phyloP scores from a whole-genome alignment of 1,140 invertebrate genomes.

The Acromyrmex echinatior region DNA sequence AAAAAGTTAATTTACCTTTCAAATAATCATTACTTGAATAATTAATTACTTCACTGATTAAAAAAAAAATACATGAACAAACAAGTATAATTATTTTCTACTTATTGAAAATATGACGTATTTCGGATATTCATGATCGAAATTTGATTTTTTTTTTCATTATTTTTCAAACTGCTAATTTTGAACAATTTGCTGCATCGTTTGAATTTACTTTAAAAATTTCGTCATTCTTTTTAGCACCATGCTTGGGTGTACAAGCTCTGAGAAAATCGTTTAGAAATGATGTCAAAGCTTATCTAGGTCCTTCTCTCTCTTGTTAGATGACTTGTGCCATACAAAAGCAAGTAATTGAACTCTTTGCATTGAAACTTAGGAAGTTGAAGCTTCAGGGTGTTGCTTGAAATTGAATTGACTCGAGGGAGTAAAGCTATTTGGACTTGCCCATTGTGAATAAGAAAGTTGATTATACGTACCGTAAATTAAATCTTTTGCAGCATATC shows the following conservation, averaged over 20 bases:
- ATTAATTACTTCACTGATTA: background rate
- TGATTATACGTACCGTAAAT: slow-evolving; percentile 28
- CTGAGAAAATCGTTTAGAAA: slow-evolving; percentile 1
- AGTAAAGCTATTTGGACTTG: slow-evolving; percentile 1
- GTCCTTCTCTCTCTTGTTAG: slow-evolving; percentile 2
- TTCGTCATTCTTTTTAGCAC: background rate
- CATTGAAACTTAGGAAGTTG: slow-evolving; percentile 53
- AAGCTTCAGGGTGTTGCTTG: slow-evolving; percentile 32
- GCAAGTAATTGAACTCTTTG: slow-evolving; percentile 59
- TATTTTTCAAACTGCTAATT: background rate
- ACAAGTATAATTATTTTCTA: slow-evolving; percentile 2
- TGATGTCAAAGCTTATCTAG: slow-evolving; percentile 18
- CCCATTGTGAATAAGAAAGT: background rate
- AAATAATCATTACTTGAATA: background rate
- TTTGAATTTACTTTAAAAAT: slow-evolving; percentile 35
- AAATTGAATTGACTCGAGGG: slow-evolving; percentile 43
- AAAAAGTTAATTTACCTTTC: slow-evolving; percentile 9
- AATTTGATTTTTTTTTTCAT: background rate
- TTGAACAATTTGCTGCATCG: background rate
- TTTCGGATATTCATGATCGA: background rate
- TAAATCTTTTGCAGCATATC: background rate
- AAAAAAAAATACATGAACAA: background rate
- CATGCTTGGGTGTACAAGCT: background rate
- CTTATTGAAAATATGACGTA: background rate
- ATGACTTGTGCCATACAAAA: slow-evolving; percentile 31